Base-by-base conservation (phyloP, 2,797 vertebrate species). In the Hippopotamyrus pictus region DNA sequence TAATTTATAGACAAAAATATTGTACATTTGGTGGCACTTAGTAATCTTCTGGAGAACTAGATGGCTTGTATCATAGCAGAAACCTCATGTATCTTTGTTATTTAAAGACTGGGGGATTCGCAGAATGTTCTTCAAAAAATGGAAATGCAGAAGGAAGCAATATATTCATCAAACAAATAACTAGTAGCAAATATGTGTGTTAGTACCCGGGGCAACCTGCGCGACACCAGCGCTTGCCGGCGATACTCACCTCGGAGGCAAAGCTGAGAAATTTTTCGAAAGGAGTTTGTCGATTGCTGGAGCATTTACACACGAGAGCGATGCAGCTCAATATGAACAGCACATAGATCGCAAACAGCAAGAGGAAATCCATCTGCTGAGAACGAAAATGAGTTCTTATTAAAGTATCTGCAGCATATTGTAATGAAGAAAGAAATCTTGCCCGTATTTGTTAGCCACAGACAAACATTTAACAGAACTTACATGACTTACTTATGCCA, bases 311-410 rank as follows among this genome's bases (percentile, higher is more conserved):
- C 50, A 97, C 95, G 0, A 96, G 87, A 1, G 92, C 91, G 0
- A 95, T 90, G 53, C 94, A 91, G 0, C 94, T 29, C 19, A 98
- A 91, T 88, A 98, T 91, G n/a, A 94, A 91, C 0, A 90, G 88
- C 50, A 97, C 89, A 91, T 99, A 99, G 29, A 97, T 19, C 0
- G 93, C 87, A 91, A 99, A 98, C 17, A 99, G 95, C 0, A 94
- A 94, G 92, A 99, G 94, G 92, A 99, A 99, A 54, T 99, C 98
- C 98, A 99, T 99, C 48, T 91, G 86, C 88, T 93, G 91, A 41
- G 41, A 79, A 44, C 1, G 85, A 89, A 0, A 86, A 6, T 50
- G 88, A 65, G 76, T 41, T 33, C 25, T 73, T 73, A 25, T 65
- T 6, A 88, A 17, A 86, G 29, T 6, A 37, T n/a, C 2, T 53